Conservation (phyloP, 2,888 invertebrate species). For the Temnothorax ravouxi region DNA sequence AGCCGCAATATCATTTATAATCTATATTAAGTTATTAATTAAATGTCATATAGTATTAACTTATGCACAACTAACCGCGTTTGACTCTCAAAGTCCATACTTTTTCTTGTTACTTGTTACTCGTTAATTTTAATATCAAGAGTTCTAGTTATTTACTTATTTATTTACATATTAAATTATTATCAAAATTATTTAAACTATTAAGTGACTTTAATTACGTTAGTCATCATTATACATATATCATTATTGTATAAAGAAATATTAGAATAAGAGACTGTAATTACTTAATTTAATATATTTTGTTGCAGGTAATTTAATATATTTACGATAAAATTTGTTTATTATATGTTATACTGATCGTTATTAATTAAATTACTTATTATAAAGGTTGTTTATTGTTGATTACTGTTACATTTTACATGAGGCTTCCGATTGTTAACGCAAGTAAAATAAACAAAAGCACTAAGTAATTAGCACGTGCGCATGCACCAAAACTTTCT, state of each 20-base stretch:
- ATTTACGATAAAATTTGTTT: slow-evolving; percentile 36
- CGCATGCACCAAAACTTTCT: slow-evolving; percentile 42
- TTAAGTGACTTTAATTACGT: neutral
- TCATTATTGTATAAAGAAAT: slow-evolving; percentile 20
- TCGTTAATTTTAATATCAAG: no score
- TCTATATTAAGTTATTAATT: no score
- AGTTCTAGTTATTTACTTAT: no score
- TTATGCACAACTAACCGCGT: no score
- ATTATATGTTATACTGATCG: slow-evolving; percentile 12
- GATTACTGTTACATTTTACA: slow-evolving; percentile 48
- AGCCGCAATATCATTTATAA: no score
- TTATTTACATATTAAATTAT: slow-evolving; percentile 5
- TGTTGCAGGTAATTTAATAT: slow-evolving; percentile 33
- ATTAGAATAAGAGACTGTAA: slow-evolving; percentile 15
- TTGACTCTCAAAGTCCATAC: no score
- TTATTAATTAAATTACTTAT: slow-evolving; percentile 49
- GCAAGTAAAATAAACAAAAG: slow-evolving; percentile 41
- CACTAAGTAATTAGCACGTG: slow-evolving; percentile 44
- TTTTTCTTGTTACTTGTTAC: no score
- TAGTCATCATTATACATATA: slow-evolving; percentile 6
- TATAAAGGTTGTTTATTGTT: slow-evolving; percentile 33
- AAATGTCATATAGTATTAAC: no score
- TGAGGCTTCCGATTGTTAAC: slow-evolving; percentile 39
- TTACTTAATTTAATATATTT: slow-evolving; percentile 50
- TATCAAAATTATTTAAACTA: slow-evolving; percentile 24